Conservation (phyloP, 1,140 invertebrate species). For the Varroa destructor region DNA sequence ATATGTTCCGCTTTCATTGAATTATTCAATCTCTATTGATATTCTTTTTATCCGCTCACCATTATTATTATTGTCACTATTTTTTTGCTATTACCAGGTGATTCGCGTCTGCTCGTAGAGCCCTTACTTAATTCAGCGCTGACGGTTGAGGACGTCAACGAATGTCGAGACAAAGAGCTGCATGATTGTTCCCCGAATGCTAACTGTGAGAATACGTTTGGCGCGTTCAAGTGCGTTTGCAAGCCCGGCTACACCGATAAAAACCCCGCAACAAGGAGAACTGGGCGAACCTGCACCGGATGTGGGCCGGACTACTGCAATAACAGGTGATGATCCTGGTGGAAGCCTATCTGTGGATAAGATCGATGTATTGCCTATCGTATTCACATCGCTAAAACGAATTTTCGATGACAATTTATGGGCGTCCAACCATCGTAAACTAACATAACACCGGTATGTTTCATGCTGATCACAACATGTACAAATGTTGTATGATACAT, state of each 20-base stretch:
- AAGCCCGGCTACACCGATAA: constrained; percentile 53
- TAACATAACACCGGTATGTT: no score
- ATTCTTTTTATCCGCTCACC: no score
- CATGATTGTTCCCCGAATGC: constrained; percentile 79
- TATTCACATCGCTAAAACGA: no score
- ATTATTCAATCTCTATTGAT: no score
- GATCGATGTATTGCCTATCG: no score
- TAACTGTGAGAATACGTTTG: constrained; percentile 73
- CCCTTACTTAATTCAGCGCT: constrained; percentile 14
- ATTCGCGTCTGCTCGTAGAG: constrained; percentile 11
- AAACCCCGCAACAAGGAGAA: constrained; percentile 50
- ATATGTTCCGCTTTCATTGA: no score
- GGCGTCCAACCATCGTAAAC: no score
- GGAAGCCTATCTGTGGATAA: no score
- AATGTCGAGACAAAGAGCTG: constrained; percentile 64
- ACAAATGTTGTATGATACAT: no score
- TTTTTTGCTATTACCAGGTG: background rate
- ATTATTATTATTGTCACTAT: no score
- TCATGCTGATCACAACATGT: no score
- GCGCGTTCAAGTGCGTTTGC: constrained; percentile 72
- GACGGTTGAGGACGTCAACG: constrained; percentile 57
- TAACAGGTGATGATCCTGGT: background rate
- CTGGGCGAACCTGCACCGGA: constrained; percentile 54
- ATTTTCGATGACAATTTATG: no score
- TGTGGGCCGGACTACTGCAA: constrained; percentile 21